phyloP scores from a whole-genome alignment of 2,888 invertebrate genomes.

The Lycocerus yunnanus region DNA sequence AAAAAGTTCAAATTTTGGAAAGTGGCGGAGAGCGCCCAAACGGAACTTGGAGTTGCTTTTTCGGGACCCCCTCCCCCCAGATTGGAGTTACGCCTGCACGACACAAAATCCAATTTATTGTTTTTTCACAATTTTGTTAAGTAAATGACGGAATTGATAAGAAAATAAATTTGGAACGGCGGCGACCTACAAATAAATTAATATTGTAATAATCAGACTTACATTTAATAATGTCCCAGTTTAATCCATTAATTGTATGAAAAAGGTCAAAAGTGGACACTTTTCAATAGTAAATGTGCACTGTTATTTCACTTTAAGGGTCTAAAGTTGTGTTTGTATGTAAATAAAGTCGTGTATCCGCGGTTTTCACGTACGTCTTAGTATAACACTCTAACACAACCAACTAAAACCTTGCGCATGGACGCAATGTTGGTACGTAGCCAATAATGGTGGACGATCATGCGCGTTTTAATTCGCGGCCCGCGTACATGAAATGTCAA shows the following conservation, averaged over 20 bases:
- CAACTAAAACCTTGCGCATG: conserved; percentile 53
- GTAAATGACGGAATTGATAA: conserved; percentile 47
- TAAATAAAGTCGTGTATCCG: conserved; percentile 34
- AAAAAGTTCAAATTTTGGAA: not conserved
- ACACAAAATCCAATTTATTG: not conserved
- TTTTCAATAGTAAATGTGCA: conserved; percentile 20
- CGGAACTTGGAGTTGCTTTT: conserved; percentile 16
- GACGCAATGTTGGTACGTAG: conserved; percentile 54
- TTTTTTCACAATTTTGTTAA: not conserved
- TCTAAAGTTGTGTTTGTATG: conserved; percentile 18
- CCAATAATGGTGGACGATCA: conserved; percentile 46
- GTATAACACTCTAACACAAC: conserved; percentile 33
- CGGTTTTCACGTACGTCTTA: conserved; percentile 29
- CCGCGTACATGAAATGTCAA: conserved; percentile 34
- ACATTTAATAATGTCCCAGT: conserved; percentile 26
- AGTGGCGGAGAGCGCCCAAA: not conserved
- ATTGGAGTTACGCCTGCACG: not conserved
- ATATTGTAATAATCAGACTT: conserved; percentile 32
- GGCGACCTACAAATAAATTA: conserved; percentile 42
- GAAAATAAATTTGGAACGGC: conserved; percentile 38
- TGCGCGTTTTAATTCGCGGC: conserved; percentile 36
- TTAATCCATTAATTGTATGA: conserved; percentile 28
- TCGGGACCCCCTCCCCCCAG: not conserved
- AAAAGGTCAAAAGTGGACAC: conserved; percentile 15
- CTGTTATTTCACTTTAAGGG: conserved; percentile 24